Percentiles rank a stretch among this genome's conserved stretches.
Evolutionary conservation across 2,113 vertebrate genomes (phyloP).

Genomic region (Bos javanicus): DNA sequence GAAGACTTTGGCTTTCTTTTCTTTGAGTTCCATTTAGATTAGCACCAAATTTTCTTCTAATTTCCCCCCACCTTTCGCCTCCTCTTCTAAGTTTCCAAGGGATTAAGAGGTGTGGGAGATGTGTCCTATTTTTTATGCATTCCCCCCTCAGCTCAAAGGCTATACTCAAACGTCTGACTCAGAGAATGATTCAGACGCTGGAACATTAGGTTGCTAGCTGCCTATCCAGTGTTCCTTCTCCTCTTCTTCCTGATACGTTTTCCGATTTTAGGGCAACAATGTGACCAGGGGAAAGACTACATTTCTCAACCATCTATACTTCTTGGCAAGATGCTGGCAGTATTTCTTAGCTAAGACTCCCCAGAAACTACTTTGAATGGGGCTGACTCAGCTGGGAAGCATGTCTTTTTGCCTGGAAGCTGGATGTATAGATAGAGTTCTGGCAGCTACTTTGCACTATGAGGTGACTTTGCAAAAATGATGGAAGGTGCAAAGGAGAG

Average conservation of each 20-base stretch:
- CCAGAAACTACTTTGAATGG: background rate
- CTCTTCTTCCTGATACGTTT: background rate
- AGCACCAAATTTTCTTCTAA: background rate
- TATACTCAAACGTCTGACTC: background rate
- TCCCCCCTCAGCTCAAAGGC: background rate
- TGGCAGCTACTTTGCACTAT: background rate
- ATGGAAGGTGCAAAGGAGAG: background rate
- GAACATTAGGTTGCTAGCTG: background rate
- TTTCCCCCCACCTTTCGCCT: background rate
- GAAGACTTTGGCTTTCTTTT: background rate
- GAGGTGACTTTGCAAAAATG: background rate
- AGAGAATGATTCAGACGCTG: background rate
- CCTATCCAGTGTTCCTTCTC: background rate
- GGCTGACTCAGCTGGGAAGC: background rate
- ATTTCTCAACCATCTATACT: background rate
- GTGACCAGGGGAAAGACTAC: background rate
- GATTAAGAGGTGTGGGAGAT: background rate
- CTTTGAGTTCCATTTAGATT: constrained; percentile 17
- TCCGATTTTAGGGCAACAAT: background rate
- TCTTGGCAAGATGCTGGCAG: background rate
- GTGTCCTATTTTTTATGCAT: background rate
- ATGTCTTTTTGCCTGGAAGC: background rate
- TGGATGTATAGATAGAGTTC: background rate
- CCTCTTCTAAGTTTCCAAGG: background rate
- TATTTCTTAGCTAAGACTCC: background rate